Base-by-base conservation (phyloP, 2,888 invertebrate genomes). In the Acronicta leporina region DNA sequence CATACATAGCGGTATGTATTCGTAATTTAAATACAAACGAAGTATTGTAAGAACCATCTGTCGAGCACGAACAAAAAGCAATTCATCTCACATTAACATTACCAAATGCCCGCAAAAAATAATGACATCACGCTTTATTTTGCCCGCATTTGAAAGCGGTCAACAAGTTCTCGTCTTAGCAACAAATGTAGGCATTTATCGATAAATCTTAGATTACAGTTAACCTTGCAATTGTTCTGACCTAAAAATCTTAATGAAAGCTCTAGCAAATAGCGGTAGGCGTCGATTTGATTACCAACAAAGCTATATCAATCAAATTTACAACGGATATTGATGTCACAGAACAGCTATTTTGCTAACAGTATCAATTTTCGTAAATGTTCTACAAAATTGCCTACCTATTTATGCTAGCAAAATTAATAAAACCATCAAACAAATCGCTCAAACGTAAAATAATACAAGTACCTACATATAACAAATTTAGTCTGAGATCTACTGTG, bases 101-200 rank as follows among this genome's bases (percentile, higher is more conserved):
- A 81, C 86, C 61, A 80, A 83, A 83, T 79, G 76, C 75, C 76
- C 62, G 84, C 89, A 90, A 90, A 91, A 92, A 92, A 87, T 80
- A 78, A 89, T 92, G 90, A 92, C 89, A 90, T 91, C 92, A 92
- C 83, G 81, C 78, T 80, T 85, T 82, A 82, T 83, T 87, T 85
- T 75, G 80, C 72, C 72, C 30, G 62, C 73, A 72, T 69, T 81
- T 73, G 63, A 75, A 87, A 81, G 84, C 75, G 79, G 82, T 55
- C 63, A 82, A 80, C 63, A 69, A 79, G 73, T 68, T 68, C 76
- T 69, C 66, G 67, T 79, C 77, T 75, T 79, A 76, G 82, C 74
- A 86, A 87, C 85, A 80, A 79, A 83, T 83, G 78, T 81, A 55
- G n/a, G 45, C 57, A 82, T 79, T 83, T 77, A 87, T 85, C 82